Evolutionary conservation across 2,797 vertebrate species (phyloP).

Genomic region (Mormyrops boulengeri): DNA sequence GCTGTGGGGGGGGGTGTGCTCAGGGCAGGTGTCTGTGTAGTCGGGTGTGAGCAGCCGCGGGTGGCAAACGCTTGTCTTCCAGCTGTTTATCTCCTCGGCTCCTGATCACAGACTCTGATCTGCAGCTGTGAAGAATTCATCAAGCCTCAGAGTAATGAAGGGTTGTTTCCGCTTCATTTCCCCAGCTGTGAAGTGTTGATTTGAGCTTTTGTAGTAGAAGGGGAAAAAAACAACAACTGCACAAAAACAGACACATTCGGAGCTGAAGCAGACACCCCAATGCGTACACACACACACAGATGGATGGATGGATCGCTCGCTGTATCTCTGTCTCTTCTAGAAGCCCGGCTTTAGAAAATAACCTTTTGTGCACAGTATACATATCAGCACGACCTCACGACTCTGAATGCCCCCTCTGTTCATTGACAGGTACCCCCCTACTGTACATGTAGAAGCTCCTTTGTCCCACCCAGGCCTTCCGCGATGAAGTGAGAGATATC

Average conservation of each 20-base stretch:
- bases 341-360: background rate
- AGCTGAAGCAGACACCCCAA: conserved; percentile 32
- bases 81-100: conserved; percentile 45
- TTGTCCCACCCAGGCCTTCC: conserved; percentile 50
- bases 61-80: conserved; percentile 42
- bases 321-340: background rate
- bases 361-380: conserved; percentile 14
- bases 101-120: conserved; percentile 53
- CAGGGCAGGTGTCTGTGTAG: conserved; percentile 30
- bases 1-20: background rate
- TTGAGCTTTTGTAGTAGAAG: conserved; percentile 40
- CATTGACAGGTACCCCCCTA: conserved; percentile 61
- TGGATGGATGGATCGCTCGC: background rate
- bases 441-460: conserved; percentile 49
- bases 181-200: conserved; percentile 58
- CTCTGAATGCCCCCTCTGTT: conserved; percentile 57
- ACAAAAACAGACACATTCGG: conserved; percentile 34
- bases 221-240: conserved; percentile 34
- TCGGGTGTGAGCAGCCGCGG: conserved; percentile 22
- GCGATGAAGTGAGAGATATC: conserved; percentile 46
- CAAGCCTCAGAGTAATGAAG: conserved; percentile 63
- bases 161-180: conserved; percentile 64
- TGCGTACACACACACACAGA: background rate
- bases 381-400: conserved; percentile 44
- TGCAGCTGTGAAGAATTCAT: conserved; percentile 65